Evolutionary conservation across 2,113 vertebrate species (phyloP).

Genomic region (Mus musculus): GRCm39 chrX:157321001-157321500

Average conservation of each 20-base stretch:
- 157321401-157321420: slow-evolving; percentile 8
- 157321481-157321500: slow-evolving; percentile 9
- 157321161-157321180: not conserved
- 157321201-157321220: not conserved
- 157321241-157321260: slow-evolving; percentile 28
- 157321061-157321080: not conserved
- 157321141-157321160: not conserved
- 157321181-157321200: not conserved
- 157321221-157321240: not conserved
- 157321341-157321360: slow-evolving; percentile 24
- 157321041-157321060: not conserved
- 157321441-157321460: not conserved
- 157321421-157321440: not conserved
- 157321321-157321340: slow-evolving; percentile 61
- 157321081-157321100: not conserved
- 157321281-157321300: slow-evolving; percentile 23
- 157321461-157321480: not conserved
- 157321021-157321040: not conserved
- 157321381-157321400: slow-evolving; percentile 43
- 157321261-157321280: not conserved
- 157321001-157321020: not conserved
- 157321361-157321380: slow-evolving; percentile 54
- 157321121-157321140: not conserved
- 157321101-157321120: slow-evolving; percentile 38
- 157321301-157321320: slow-evolving; percentile 48